Percentiles rank a stretch among this genome's conserved stretches.
Conservation (phyloP, 2,888 invertebrate genomes). For the Linnaemya tessellans region DNA sequence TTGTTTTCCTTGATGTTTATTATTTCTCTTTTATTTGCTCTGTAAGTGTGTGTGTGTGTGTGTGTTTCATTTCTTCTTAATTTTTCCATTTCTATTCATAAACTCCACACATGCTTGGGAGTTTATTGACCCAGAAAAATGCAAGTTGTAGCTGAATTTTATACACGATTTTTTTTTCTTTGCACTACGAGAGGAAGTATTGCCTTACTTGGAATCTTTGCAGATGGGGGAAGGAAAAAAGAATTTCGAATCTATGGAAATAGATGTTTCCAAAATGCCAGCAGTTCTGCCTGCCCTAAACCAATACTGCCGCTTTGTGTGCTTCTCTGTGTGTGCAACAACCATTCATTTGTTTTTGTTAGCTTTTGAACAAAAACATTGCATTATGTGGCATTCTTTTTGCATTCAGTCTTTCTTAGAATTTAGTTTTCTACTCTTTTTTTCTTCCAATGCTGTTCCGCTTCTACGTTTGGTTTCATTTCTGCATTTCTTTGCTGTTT, state of each 20-base stretch:
- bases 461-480: background rate
- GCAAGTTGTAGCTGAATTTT: conserved; percentile 55
- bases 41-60: background rate
- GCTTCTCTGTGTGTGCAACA: background rate
- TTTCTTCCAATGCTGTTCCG: conserved; percentile 20
- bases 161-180: background rate
- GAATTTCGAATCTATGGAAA: background rate
- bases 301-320: background rate
- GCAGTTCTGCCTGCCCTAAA: background rate
- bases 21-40: conserved; percentile 24
- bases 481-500: background rate
- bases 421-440: conserved; percentile 2
- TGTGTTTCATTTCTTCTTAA: conserved; percentile 4
- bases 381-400: conserved; percentile 32
- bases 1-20: conserved; percentile 42
- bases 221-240: background rate
- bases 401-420: background rate
- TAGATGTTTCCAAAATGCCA: background rate
- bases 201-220: background rate
- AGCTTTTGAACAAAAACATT: conserved; percentile 1
- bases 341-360: conserved; percentile 21
- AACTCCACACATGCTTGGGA: conserved; percentile 52
- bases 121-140: conserved; percentile 72
- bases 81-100: conserved; percentile 45
- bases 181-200: background rate